Conservation (phyloP, 2,888 invertebrate genomes). For the Zele albiditarsus region DNA sequence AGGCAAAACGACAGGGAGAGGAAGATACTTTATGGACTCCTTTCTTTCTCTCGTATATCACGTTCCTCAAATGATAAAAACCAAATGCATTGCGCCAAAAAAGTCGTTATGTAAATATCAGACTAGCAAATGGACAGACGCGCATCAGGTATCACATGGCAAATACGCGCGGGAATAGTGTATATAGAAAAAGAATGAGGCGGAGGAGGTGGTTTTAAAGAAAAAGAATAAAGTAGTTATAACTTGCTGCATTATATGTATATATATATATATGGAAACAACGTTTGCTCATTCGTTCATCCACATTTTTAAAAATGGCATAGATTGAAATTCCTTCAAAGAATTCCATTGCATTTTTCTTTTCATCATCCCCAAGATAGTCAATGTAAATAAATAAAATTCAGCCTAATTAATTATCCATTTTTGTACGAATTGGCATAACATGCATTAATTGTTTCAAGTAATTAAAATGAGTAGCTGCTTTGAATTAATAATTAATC, state of each 20-base stretch:
- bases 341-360: slow-evolving; percentile 18
- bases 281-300: slow-evolving; percentile 32
- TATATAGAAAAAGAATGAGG: slow-evolving; percentile 47
- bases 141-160: slow-evolving; percentile 51
- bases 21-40: background rate
- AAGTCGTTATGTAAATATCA: slow-evolving; percentile 69
- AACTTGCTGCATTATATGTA: no score
- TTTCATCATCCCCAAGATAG: background rate
- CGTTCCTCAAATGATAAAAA: slow-evolving; percentile 57
- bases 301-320: slow-evolving; percentile 41
- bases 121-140: slow-evolving; percentile 47
- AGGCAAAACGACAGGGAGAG: background rate
- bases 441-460: no score
- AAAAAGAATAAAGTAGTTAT: slow-evolving; percentile 2
- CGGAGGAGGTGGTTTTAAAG: background rate
- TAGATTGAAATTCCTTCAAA: slow-evolving; percentile 45
- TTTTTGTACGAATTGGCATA: background rate
- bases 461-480: no score
- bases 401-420: background rate
- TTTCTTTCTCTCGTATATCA: slow-evolving; percentile 47
- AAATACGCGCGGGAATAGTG: slow-evolving; percentile 51
- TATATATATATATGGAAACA: slow-evolving; percentile 14
- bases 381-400: background rate
- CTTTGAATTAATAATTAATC: no score
- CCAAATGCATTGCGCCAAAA: slow-evolving; percentile 59